Conservation (phyloP, 2,797 vertebrate genomes). For the Dermochelys coriacea region DNA sequence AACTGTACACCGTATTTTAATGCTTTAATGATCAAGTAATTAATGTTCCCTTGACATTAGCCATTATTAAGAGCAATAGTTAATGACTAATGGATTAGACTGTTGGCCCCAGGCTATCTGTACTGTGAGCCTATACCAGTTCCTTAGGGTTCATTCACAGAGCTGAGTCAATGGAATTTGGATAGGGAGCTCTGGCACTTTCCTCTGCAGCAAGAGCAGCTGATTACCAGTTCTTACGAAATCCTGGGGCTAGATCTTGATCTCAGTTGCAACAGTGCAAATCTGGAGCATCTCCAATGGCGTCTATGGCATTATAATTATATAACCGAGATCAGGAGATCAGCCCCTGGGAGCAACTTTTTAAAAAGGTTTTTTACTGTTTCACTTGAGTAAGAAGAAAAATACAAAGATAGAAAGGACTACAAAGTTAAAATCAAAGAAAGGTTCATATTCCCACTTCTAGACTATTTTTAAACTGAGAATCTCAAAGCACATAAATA, state of each 20-base stretch:
- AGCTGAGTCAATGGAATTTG: slow-evolving; percentile 37
- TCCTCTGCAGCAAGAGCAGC: not conserved
- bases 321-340: rapidly evolving
- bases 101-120: not conserved
- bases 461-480: not conserved
- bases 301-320: not conserved
- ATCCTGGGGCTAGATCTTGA: rapidly evolving
- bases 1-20: rapidly evolving
- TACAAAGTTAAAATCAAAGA: not conserved
- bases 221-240: not conserved
- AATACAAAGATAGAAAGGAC: not conserved
- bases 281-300: rapidly evolving
- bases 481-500: not conserved
- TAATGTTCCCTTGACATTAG: not conserved
- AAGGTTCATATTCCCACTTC: not conserved
- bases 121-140: rapidly evolving
- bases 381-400: not conserved
- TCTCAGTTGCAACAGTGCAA: not conserved
- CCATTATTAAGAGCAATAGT: not conserved
- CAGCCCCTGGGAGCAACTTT: not conserved
- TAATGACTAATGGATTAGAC: slow-evolving; percentile 53
- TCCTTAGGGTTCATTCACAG: not conserved
- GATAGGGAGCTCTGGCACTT: not conserved
- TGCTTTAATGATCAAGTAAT: not conserved
- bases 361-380: not conserved